Percentiles rank a stretch among this genome's conserved stretches.
Evolutionary conservation across 1,140 invertebrate genomes (phyloP).

Genomic region (Panonychus citri): DNA sequence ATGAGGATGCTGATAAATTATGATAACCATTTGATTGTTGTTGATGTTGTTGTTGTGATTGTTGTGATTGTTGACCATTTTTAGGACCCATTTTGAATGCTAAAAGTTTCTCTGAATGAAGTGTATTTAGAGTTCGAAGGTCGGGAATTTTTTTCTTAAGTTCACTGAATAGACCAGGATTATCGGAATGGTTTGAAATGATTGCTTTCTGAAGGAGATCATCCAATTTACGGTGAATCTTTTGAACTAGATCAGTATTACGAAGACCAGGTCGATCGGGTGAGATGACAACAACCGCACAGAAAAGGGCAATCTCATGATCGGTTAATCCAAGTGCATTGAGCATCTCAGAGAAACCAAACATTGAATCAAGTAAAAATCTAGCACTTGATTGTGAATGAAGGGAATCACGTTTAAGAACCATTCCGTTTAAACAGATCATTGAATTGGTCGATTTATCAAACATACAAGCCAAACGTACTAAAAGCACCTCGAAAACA

Average conservation of each 20-base stretch:
- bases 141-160: conserved; percentile 83
- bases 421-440: conserved; percentile 73
- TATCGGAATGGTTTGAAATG: conserved; percentile 39
- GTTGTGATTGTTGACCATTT: conserved; percentile 4
- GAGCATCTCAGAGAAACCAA: conserved; percentile 84
- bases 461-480: conserved; percentile 79
- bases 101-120: conserved; percentile 82
- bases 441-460: conserved; percentile 54
- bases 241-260: conserved; percentile 69
- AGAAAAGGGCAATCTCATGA: conserved; percentile 77
- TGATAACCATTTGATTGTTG: background rate
- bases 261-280: conserved; percentile 70
- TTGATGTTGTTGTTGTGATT: background rate
- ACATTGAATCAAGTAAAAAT: conserved; percentile 86
- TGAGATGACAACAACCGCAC: conserved; percentile 78
- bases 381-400: conserved; percentile 62
- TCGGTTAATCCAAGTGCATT: conserved; percentile 70
- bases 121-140: conserved; percentile 72
- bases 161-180: conserved; percentile 48
- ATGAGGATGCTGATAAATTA: conserved; percentile 39
- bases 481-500: conserved; percentile 76
- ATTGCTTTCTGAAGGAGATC: conserved; percentile 62
- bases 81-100: conserved; percentile 67
- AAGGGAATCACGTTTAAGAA: conserved; percentile 65
- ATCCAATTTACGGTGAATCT: conserved; percentile 69